Percentiles rank a stretch among this genome's conserved stretches.
Evolutionary conservation across 2,113 vertebrate genomes (phyloP).

Genomic region (Notechis scutatus): DNA sequence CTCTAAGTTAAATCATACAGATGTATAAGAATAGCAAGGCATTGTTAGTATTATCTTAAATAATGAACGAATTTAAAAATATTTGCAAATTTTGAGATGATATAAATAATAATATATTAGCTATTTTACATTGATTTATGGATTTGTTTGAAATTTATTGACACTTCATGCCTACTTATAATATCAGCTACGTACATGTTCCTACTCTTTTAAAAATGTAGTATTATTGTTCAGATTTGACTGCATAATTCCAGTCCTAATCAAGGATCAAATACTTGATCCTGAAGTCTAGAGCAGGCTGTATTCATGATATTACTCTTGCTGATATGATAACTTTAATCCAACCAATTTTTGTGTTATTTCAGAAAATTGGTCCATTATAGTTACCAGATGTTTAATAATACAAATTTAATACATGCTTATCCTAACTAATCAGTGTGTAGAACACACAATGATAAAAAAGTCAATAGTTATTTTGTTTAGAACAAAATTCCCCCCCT

Average conservation of each 20-base stretch:
- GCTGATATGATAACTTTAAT: not conserved
- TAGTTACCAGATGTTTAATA: not conserved
- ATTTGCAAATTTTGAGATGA: not conserved
- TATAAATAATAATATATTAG: not conserved
- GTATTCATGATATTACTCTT: not conserved
- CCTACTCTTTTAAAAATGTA: not conserved
- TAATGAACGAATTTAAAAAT: not conserved
- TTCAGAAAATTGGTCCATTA: not conserved
- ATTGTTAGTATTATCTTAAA: not conserved
- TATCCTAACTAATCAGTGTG: not conserved
- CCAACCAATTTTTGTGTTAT: not conserved
- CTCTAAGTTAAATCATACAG: not conserved
- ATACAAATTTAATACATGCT: not conserved
- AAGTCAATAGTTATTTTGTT: not conserved
- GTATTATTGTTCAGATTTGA: not conserved
- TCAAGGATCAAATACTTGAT: not conserved
- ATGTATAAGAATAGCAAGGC: not conserved
- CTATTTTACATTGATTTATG: not conserved
- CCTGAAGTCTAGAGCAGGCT: not conserved
- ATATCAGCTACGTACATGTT: not conserved
- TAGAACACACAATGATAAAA: not conserved
- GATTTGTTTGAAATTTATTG: not conserved
- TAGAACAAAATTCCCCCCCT: not conserved
- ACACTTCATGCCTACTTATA: not conserved
- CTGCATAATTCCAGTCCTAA: not conserved